Percentiles rank a stretch among this genome's conserved stretches.
phyloP scores from a whole-genome alignment of 2,888 invertebrate genomes.

The Exocentrus adspersus region DNA sequence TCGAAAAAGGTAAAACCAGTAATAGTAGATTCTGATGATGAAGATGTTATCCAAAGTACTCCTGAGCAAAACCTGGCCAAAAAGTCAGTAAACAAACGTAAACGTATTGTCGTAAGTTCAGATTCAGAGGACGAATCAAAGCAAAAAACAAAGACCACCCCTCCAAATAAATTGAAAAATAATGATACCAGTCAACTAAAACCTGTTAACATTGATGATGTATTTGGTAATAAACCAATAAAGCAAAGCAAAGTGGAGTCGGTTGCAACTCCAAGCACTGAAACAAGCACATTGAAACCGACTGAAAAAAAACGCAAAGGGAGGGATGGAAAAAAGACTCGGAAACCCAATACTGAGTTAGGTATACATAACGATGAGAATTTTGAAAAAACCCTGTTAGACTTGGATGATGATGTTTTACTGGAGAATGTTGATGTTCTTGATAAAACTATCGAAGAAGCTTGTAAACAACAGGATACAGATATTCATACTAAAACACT shows the following conservation, averaged over 20 bases:
- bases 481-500: conserved; percentile 33
- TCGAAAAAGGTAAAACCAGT: conserved; percentile 47
- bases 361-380: conserved; percentile 75
- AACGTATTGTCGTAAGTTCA: conserved; percentile 46
- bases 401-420: conserved; percentile 69
- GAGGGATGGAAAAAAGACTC: conserved; percentile 44
- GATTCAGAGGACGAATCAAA: conserved; percentile 48
- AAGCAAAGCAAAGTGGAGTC: conserved; percentile 64
- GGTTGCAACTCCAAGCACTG: conserved; percentile 33
- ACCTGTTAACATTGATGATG: conserved; percentile 64
- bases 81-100: conserved; percentile 44
- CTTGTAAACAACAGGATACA: conserved; percentile 34
- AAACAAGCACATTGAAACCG: conserved; percentile 22
- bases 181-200: conserved; percentile 57
- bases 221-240: conserved; percentile 73
- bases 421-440: conserved; percentile 52
- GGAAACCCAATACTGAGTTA: conserved; percentile 54
- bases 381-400: conserved; percentile 75
- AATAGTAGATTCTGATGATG: conserved; percentile 67
- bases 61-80: conserved; percentile 57
- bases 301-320: conserved; percentile 36
- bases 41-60: conserved; percentile 69
- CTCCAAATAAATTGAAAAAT: conserved; percentile 58
- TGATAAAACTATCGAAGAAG: conserved; percentile 55
- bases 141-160: conserved; percentile 45